phyloP scores from a whole-genome alignment of 1,140 invertebrate genomes.

The Babylonia areolata region DNA sequence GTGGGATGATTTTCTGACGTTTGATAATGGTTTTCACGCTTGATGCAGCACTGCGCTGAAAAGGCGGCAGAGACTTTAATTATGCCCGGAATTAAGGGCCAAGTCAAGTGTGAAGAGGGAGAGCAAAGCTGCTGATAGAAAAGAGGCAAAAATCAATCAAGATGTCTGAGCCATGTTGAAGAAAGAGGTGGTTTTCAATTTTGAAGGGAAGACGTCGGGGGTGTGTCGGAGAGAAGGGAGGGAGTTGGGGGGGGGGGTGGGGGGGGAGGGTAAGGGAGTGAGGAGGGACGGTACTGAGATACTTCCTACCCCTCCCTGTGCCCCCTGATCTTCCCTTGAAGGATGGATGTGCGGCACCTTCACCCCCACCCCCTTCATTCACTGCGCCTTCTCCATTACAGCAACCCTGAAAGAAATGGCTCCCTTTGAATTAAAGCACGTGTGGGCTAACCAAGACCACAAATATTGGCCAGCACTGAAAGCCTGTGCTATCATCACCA shows the following conservation, averaged over 20 bases:
- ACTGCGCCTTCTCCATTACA: not conserved
- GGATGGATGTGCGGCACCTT: not conserved
- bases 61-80: slow-evolving; percentile 34
- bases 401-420: not conserved
- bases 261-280: not conserved
- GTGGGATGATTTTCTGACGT: slow-evolving; percentile 14
- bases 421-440: no score
- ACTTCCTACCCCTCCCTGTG: not conserved
- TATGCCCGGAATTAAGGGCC: slow-evolving; percentile 29
- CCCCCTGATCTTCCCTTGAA: not conserved
- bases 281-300: not conserved
- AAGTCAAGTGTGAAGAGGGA: slow-evolving; percentile 24
- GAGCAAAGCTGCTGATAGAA: slow-evolving; percentile 12
- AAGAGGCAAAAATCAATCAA: slow-evolving; percentile 38
- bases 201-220: not conserved
- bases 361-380: not conserved
- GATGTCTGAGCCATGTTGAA: not conserved
- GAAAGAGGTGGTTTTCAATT: slow-evolving; percentile 22
- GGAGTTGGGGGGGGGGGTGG: not conserved
- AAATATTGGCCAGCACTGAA: no score
- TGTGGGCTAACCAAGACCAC: no score
- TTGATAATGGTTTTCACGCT: slow-evolving; percentile 20
- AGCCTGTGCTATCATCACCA: no score
- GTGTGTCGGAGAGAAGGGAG: not conserved
- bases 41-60: slow-evolving; percentile 20